phyloP scores from a whole-genome alignment of 2,113 vertebrate genomes.

The Globicephala melas region DNA sequence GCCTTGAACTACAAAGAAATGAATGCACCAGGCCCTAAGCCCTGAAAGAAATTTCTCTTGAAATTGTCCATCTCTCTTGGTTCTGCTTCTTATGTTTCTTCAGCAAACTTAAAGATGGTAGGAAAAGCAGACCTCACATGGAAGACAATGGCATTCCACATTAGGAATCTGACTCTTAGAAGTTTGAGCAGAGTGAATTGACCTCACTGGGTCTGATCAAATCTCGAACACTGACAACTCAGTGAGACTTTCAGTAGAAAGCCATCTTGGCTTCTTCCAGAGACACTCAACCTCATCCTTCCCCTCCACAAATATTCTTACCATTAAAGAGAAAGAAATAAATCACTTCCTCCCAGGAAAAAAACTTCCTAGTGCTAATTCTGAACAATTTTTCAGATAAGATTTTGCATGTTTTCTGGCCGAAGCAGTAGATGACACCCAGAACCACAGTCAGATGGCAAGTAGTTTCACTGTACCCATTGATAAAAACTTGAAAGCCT shows the following conservation, averaged over 20 bases:
- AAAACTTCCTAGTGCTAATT: background rate
- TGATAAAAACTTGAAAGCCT: background rate
- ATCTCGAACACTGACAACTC: background rate
- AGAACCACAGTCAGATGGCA: background rate
- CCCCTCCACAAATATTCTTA: background rate
- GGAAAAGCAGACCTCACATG: background rate
- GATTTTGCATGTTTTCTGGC: background rate
- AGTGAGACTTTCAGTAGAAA: background rate
- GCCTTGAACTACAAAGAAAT: background rate
- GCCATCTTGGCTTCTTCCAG: background rate
- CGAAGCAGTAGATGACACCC: background rate
- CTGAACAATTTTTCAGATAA: background rate
- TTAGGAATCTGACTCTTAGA: background rate
- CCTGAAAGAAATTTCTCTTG: background rate
- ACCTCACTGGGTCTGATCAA: background rate
- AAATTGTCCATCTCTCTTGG: background rate
- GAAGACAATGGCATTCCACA: background rate
- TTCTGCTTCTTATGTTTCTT: background rate
- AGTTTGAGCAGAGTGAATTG: background rate
- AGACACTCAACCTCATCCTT: background rate
- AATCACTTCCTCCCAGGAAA: background rate
- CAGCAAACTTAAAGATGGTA: background rate
- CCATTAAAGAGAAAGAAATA: background rate
- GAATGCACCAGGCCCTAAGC: background rate
- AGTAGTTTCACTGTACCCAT: background rate